phyloP scores from a whole-genome alignment of 2,797 vertebrate species.

The Eulemur mongoz region DNA sequence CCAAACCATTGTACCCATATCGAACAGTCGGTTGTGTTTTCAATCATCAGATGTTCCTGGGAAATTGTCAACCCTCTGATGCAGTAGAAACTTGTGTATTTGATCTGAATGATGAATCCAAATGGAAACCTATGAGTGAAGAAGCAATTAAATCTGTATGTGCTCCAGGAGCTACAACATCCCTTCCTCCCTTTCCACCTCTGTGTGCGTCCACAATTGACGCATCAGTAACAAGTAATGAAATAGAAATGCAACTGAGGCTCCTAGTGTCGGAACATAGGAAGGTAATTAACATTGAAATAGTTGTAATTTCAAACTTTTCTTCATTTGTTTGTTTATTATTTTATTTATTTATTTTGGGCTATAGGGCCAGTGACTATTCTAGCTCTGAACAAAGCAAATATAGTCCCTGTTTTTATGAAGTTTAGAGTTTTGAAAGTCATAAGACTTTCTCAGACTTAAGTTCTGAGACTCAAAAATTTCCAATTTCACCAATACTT shows the following conservation, averaged over 20 bases:
- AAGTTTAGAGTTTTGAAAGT: slow-evolving; percentile 20
- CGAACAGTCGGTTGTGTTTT: slow-evolving; percentile 95
- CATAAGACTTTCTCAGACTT: neutral
- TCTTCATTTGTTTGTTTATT: neutral
- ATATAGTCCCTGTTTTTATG: neutral
- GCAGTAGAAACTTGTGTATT: slow-evolving; percentile 94
- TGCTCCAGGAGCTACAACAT: slow-evolving; percentile 88
- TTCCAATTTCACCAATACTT: neutral
- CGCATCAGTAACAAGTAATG: slow-evolving; percentile 91
- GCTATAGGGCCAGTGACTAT: neutral
- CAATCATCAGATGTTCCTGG: slow-evolving; percentile 94
- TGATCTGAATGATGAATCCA: slow-evolving; percentile 92
- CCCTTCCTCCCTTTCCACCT: slow-evolving; percentile 91
- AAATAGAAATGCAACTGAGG: slow-evolving; percentile 94
- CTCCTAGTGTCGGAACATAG: slow-evolving; percentile 93
- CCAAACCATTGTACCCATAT: slow-evolving; percentile 92
- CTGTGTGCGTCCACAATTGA: slow-evolving; percentile 91
- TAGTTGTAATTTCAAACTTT: neutral
- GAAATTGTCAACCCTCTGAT: slow-evolving; percentile 95
- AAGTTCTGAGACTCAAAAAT: slow-evolving; percentile 43
- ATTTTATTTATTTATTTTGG: neutral
- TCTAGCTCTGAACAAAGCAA: neutral
- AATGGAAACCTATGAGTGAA: slow-evolving; percentile 97
- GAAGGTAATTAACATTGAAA: slow-evolving; percentile 88
- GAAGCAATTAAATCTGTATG: slow-evolving; percentile 96